phyloP scores from a whole-genome alignment of 2,888 invertebrate genomes.

The Rhingia rostrata region DNA sequence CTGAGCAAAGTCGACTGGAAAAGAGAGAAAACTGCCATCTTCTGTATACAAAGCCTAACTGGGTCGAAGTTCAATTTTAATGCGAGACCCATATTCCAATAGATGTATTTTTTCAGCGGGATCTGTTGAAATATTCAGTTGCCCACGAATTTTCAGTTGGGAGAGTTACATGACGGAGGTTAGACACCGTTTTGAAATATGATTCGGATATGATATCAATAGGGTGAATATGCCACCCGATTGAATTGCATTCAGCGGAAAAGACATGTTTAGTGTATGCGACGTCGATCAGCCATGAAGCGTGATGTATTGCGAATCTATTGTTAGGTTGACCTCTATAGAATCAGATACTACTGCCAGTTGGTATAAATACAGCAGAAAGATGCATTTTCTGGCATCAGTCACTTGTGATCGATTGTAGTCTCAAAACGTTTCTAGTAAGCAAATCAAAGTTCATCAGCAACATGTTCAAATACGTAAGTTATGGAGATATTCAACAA shows the following conservation, averaged over 20 bases:
- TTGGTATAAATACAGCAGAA: conserved; percentile 39
- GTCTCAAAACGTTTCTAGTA: conserved; percentile 3
- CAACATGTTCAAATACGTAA: conserved; percentile 54
- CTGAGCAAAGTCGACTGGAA: conserved; percentile 10
- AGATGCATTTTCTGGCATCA: conserved; percentile 12
- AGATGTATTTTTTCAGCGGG: conserved; percentile 1
- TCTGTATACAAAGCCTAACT: conserved; percentile 52
- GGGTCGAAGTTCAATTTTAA: conserved; percentile 66
- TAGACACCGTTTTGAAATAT: conserved; percentile 30
- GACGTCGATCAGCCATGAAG: conserved; percentile 19
- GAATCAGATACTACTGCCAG: not conserved
- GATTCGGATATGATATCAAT: conserved; percentile 34
- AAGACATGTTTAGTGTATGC: conserved; percentile 19
- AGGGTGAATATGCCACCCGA: conserved; percentile 10
- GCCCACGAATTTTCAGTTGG: not conserved
- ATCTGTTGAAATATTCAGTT: conserved; percentile 32
- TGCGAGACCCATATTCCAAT: not conserved
- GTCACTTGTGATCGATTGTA: conserved; percentile 29
- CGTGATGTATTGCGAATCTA: conserved; percentile 1
- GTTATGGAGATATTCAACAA: not conserved
- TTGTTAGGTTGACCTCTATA: not conserved
- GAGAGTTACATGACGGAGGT: not conserved
- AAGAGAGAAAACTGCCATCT: conserved; percentile 18
- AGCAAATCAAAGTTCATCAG: not conserved
- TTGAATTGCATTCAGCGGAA: conserved; percentile 21